A percentile compares a stretch with the other conserved stretches of the same genome.
These are phyloP conservation scores for Catagonus wagneri DNA, from an alignment of 2,113 vertebrate genomes.

Conservation along the genomic window DNA sequence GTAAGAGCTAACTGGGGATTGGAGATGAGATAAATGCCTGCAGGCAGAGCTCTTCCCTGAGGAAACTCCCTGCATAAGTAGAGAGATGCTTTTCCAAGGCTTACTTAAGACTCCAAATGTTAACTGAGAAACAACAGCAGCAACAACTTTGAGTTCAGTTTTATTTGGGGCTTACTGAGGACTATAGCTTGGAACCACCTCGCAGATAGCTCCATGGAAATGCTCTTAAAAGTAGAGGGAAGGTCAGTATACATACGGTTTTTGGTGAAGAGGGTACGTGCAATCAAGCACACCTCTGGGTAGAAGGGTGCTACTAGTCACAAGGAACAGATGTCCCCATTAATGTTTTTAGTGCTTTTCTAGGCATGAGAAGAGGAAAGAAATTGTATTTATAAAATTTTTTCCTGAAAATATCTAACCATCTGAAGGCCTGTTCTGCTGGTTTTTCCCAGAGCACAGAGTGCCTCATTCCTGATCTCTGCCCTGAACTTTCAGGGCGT, in stretches of 20 bases:
- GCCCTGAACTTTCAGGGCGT: background rate
- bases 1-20: background rate
- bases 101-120: background rate
- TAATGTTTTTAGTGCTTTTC: background rate
- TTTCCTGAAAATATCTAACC: background rate
- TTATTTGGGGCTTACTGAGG: background rate
- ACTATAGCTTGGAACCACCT: background rate
- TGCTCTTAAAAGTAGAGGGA: background rate
- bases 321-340: background rate
- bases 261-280: background rate
- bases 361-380: background rate
- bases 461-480: no score
- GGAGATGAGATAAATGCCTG: background rate
- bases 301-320: background rate
- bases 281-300: background rate
- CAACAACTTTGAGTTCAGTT: background rate
- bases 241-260: background rate
- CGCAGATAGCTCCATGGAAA: background rate
- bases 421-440: background rate
- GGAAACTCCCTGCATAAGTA: background rate
- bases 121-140: background rate
- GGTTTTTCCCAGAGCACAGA: no score
- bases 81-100: background rate
- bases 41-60: background rate
- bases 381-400: background rate